phyloP scores from a whole-genome alignment of 2,113 vertebrate genomes.

The Fulmarus glacialis region DNA sequence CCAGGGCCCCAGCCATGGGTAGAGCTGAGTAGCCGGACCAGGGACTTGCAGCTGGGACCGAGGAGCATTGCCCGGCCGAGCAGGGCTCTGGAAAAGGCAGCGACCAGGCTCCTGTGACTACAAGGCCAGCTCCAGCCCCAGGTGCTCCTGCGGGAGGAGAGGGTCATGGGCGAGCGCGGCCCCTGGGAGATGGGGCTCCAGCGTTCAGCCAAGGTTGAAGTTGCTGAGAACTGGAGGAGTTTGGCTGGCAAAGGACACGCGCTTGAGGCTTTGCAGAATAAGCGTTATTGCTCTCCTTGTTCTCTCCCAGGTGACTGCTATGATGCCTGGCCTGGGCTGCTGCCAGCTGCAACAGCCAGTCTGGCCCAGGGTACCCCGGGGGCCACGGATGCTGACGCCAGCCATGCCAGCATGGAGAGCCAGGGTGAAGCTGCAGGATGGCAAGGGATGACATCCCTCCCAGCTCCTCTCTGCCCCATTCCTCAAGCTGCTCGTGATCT shows the following conservation, averaged over 20 bases:
- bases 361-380: background rate
- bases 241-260: background rate
- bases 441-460: background rate
- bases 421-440: background rate
- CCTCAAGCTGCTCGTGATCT: background rate
- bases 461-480: background rate
- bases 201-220: background rate
- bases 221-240: background rate
- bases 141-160: background rate
- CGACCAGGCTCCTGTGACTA: background rate
- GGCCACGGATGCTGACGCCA: background rate
- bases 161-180: background rate
- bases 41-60: background rate
- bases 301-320: background rate
- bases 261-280: background rate
- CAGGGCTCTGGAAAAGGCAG: background rate
- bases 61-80: background rate
- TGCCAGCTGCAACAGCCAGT: background rate
- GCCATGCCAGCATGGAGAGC: accelerated
- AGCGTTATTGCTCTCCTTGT: background rate
- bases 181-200: background rate
- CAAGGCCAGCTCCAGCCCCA: background rate
- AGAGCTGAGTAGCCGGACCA: background rate
- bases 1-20: background rate
- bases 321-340: background rate